Conservation (phyloP, 2,797 vertebrate species). For the Dicrostonyx torquatus region DNA sequence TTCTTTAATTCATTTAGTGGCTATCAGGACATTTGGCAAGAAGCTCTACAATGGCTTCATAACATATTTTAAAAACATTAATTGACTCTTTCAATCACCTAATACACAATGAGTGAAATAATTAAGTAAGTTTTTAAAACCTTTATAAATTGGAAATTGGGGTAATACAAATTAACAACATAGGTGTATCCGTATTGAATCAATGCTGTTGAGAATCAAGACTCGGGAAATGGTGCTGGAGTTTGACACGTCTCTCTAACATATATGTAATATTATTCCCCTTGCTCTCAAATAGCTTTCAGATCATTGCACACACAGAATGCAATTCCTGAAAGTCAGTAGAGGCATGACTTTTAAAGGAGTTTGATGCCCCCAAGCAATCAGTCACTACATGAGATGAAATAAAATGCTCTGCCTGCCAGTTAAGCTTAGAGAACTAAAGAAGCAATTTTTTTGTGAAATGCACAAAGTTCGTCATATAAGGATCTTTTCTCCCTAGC, state of each 20-base stretch:
- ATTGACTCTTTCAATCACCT: conserved; percentile 43
- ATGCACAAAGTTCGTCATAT: conserved; percentile 70
- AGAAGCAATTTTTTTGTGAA: conserved; percentile 78
- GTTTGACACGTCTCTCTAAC: conserved; percentile 37
- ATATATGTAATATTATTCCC: conserved; percentile 58
- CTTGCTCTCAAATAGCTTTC: conserved; percentile 63
- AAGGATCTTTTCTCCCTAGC: conserved; percentile 77
- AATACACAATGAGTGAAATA: conserved; percentile 52
- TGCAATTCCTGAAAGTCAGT: conserved; percentile 56
- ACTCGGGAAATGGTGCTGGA: not conserved
- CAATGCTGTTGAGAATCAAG: not conserved
- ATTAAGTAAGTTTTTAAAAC: not conserved
- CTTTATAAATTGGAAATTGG: not conserved
- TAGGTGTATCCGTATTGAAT: not conserved
- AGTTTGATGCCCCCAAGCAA: conserved; percentile 58
- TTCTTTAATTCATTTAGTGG: conserved; percentile 39
- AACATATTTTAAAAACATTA: conserved; percentile 39
- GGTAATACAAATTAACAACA: not conserved
- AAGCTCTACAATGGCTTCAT: not conserved
- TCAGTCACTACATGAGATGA: conserved; percentile 69
- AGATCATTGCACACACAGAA: conserved; percentile 71
- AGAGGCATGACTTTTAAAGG: conserved; percentile 66
- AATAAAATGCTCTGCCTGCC: conserved; percentile 55
- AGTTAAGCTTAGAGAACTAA: conserved; percentile 65
- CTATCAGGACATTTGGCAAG: not conserved